Evolutionary conservation across 2,888 invertebrate genomes (phyloP).

Genomic region (Orchesella flavescens): DNA sequence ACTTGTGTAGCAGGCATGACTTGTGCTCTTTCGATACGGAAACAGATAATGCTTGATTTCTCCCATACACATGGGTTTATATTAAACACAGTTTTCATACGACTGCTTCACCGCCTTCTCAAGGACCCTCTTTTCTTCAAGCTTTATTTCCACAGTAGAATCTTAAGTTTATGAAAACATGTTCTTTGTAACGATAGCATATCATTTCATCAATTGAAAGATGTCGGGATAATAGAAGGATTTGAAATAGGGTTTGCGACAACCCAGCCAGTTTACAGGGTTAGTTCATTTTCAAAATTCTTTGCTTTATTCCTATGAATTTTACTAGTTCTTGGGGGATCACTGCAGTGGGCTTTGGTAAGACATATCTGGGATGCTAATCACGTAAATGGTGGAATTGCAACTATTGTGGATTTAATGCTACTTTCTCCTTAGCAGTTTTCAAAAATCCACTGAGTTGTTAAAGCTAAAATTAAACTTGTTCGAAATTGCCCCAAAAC

Average conservation of each 20-base stretch:
- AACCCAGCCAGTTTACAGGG: conserved; percentile 27
- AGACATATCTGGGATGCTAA: conserved; percentile 33
- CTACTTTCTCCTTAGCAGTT: background rate
- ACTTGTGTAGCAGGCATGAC: background rate
- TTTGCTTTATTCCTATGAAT: background rate
- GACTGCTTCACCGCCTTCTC: conserved; percentile 1
- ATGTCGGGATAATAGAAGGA: conserved; percentile 42
- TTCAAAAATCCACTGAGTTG: conserved; percentile 2
- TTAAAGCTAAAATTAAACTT: background rate
- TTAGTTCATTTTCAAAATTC: conserved; percentile 48
- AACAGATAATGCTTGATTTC: conserved; percentile 44
- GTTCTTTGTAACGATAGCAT: conserved; percentile 4
- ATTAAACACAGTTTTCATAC: conserved; percentile 7
- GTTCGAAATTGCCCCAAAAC: background rate
- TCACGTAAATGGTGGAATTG: conserved; percentile 35
- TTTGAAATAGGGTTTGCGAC: conserved; percentile 43
- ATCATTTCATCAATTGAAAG: conserved; percentile 44
- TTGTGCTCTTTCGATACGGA: background rate
- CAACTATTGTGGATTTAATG: conserved; percentile 33
- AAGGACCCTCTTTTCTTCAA: conserved; percentile 28
- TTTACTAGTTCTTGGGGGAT: background rate
- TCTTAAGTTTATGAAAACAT: background rate
- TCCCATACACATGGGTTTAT: conserved; percentile 21
- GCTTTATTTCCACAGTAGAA: background rate
- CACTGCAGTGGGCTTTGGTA: background rate